Conservation (phyloP, 1,140 invertebrate species). For the Phymorhynchus buccinoides region DNA sequence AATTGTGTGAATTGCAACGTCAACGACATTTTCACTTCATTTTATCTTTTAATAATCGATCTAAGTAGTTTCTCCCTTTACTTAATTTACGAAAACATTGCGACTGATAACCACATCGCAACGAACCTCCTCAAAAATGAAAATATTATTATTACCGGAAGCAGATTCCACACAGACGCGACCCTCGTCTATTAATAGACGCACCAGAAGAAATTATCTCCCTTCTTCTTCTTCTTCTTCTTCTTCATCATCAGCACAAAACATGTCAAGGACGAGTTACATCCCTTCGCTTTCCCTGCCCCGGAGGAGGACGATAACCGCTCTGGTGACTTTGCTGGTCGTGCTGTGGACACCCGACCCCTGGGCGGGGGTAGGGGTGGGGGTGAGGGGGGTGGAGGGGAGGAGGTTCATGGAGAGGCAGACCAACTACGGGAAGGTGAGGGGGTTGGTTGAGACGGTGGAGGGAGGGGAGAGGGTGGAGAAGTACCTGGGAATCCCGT, state of each 20-base stretch:
- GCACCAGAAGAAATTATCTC: no score
- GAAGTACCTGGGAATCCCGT: slow-evolving; percentile 93
- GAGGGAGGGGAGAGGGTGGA: slow-evolving; percentile 83
- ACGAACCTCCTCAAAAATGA: not conserved
- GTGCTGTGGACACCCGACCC: not conserved
- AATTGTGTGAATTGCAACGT: no score
- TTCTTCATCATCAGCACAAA: not conserved
- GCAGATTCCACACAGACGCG: no score
- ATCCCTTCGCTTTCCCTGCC: no score
- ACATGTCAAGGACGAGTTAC: not conserved
- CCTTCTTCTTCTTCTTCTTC: not conserved
- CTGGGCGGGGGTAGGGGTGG: not conserved
- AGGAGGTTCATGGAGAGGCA: slow-evolving; percentile 36
- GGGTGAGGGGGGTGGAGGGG: not conserved
- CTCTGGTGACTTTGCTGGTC: not conserved
- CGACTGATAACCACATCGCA: not conserved
- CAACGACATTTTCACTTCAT: not conserved
- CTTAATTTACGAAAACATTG: no score
- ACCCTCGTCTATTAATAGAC: not conserved
- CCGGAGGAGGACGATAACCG: not conserved
- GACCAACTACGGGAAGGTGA: slow-evolving; percentile 48
- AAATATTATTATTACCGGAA: not conserved
- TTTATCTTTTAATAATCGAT: not conserved
- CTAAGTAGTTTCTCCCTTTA: no score
- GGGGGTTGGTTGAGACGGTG: slow-evolving; percentile 44